These are phyloP conservation scores for Gallinago jamesoni DNA, from an alignment of 2,113 vertebrate genomes.

Conservation along the genomic window DNA sequence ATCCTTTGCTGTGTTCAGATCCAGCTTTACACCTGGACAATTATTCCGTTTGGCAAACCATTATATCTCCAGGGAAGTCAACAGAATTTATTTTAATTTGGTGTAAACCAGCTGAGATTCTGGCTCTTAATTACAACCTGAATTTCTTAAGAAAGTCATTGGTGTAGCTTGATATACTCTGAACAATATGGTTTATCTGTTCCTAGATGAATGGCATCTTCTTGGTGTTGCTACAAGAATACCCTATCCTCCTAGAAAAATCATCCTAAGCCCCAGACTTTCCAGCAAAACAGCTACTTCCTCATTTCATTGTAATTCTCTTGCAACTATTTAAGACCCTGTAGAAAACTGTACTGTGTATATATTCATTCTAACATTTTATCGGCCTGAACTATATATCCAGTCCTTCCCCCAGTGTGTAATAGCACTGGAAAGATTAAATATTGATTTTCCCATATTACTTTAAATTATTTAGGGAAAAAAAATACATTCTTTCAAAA, in stretches of 20 bases:
- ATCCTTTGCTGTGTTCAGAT: background rate
- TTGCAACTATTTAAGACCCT: background rate
- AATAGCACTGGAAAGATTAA: constrained; percentile 55
- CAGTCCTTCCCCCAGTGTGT: background rate
- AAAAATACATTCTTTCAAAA: constrained; percentile 20
- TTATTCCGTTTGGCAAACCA: background rate
- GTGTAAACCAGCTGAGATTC: background rate
- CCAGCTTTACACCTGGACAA: background rate
- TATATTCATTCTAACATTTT: background rate
- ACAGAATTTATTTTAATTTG: background rate
- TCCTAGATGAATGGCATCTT: background rate
- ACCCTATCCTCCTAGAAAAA: background rate
- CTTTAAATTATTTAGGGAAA: constrained; percentile 25
- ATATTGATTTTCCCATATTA: constrained; percentile 64
- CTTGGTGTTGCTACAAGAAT: background rate
- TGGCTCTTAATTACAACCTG: background rate
- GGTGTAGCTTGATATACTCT: background rate
- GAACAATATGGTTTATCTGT: background rate
- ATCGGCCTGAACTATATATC: constrained; percentile 9
- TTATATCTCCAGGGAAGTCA: background rate
- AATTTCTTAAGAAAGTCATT: background rate
- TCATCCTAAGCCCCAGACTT: background rate
- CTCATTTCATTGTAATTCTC: background rate
- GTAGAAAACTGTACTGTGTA: background rate
- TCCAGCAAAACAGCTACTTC: background rate